phyloP scores from a whole-genome alignment of 2,113 vertebrate genomes.

The Odontesthes bonariensis region DNA sequence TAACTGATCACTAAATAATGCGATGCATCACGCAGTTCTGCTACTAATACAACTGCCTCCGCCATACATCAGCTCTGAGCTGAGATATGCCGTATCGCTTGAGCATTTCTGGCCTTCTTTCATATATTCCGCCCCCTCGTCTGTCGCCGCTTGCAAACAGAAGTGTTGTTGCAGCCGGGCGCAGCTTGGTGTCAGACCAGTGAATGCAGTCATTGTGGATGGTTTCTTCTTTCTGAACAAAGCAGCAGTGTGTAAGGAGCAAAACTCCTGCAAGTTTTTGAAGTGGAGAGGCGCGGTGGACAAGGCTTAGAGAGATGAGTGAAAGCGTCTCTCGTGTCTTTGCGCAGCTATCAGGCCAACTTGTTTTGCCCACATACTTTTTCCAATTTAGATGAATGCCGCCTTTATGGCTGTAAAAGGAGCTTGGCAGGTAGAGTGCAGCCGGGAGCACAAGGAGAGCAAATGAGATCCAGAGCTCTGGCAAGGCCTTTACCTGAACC shows the following conservation, averaged over 20 bases:
- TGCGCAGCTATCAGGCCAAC: conserved; percentile 61
- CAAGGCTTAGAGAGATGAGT: conserved; percentile 53
- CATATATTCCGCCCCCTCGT: conserved; percentile 28
- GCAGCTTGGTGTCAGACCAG: conserved; percentile 23
- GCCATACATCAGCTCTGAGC: conserved; percentile 35
- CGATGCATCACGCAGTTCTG: conserved; percentile 77
- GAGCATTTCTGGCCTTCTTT: conserved; percentile 44
- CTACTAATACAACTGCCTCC: conserved; percentile 34
- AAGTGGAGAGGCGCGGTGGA: conserved; percentile 37
- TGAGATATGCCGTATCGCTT: conserved; percentile 69
- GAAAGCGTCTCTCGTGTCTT: conserved; percentile 52
- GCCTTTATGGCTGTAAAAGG: conserved; percentile 77
- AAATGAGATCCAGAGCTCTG: conserved; percentile 84
- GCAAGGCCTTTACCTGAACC: conserved; percentile 76
- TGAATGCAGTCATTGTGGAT: conserved; percentile 56
- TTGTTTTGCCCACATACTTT: conserved; percentile 60
- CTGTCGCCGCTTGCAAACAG: conserved; percentile 61
- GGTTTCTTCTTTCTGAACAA: conserved; percentile 58
- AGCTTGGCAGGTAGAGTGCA: conserved; percentile 77
- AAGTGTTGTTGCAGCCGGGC: conserved; percentile 14
- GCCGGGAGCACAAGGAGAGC: conserved; percentile 72
- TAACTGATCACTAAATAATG: conserved; percentile 84
- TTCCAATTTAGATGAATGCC: conserved; percentile 79
- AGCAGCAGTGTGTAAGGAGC: conserved; percentile 53
- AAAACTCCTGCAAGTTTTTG: background rate